Conservation (phyloP, 2,113 vertebrate species). For the Martes martes region DNA sequence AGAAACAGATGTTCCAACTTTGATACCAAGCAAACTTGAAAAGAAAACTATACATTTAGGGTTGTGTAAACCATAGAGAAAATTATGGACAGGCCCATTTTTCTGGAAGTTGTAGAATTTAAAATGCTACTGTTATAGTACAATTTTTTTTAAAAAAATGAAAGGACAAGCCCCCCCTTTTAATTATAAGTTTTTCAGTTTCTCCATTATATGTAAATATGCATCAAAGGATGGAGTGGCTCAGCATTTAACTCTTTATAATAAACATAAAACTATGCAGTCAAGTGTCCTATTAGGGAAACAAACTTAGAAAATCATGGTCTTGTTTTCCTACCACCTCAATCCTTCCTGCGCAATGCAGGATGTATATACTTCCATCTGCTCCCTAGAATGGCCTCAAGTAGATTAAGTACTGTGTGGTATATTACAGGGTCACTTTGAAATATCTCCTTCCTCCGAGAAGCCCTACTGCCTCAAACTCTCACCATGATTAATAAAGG, state of each 20-base stretch:
- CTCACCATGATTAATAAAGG: conserved; percentile 25
- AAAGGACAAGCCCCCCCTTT: not conserved
- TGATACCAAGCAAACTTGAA: conserved; percentile 56
- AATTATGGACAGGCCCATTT: conserved; percentile 25
- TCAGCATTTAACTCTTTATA: conserved; percentile 20
- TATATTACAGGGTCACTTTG: conserved; percentile 1
- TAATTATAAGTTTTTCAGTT: conserved; percentile 38
- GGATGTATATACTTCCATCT: not conserved
- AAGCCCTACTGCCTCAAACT: not conserved
- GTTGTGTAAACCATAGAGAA: conserved; percentile 3
- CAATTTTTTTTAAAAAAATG: not conserved
- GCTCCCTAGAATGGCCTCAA: not conserved
- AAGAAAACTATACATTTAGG: conserved; percentile 64
- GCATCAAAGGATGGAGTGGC: not conserved
- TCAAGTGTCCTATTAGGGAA: not conserved
- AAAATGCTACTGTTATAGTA: conserved; percentile 25
- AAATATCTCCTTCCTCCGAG: not conserved
- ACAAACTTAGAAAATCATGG: not conserved
- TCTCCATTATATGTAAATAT: conserved; percentile 45
- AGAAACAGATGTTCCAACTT: conserved; percentile 66
- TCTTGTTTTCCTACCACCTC: not conserved
- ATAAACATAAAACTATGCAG: not conserved
- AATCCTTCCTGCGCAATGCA: not conserved
- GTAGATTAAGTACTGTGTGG: not conserved
- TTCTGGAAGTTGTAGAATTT: conserved; percentile 42